phyloP scores from a whole-genome alignment of 2,888 invertebrate genomes.

The Sepiola atlantica region DNA sequence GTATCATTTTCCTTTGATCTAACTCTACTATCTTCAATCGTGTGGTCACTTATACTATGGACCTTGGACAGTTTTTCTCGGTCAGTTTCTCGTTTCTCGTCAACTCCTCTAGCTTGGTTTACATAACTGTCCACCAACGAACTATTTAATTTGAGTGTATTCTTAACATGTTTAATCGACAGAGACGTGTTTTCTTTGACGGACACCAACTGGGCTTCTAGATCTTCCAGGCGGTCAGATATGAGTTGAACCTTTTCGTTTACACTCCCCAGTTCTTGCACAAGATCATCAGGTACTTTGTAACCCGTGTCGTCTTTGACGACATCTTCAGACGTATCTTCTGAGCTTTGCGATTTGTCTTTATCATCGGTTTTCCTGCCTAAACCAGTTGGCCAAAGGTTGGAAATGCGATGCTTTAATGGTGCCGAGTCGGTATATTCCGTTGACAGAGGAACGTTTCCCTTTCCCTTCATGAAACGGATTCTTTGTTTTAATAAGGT shows the following conservation, averaged over 20 bases:
- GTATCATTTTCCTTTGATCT: neutral
- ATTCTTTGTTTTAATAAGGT: neutral
- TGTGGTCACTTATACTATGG: neutral
- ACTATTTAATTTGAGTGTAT: neutral
- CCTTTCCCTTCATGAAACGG: neutral
- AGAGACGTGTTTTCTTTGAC: neutral
- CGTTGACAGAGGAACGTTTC: neutral
- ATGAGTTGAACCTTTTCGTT: conserved; percentile 4
- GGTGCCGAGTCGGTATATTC: neutral
- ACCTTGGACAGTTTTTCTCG: neutral
- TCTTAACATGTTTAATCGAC: neutral
- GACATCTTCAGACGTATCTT: neutral
- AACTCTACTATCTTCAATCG: neutral
- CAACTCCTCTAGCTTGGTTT: neutral
- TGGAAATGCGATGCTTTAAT: neutral
- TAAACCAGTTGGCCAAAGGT: neutral
- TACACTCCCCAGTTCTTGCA: neutral
- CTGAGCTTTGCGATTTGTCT: neutral
- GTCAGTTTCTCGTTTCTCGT: neutral
- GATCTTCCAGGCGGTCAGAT: neutral
- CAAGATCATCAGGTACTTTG: neutral
- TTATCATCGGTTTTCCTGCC: neutral
- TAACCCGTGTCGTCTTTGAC: neutral
- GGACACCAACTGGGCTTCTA: neutral
- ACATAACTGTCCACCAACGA: neutral